phyloP scores from a whole-genome alignment of 1,140 invertebrate genomes.

The Magallana gigas region DNA sequence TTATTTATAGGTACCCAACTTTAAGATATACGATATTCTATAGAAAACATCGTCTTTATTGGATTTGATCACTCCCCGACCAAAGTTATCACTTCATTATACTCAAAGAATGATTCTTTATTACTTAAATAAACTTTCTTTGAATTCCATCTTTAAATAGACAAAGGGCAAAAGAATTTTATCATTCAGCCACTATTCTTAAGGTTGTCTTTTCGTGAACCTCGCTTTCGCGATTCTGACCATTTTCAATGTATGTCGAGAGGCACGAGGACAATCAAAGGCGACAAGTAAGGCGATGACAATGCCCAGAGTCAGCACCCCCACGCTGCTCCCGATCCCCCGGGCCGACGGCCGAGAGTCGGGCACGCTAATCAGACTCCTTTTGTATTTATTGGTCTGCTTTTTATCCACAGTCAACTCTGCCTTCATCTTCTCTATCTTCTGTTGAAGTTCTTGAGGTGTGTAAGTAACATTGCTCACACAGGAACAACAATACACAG shows the following conservation, averaged over 20 bases:
- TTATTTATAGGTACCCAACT: too few species aligned
- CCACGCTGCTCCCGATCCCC: constrained; percentile 49
- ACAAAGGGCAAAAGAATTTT: too few species aligned
- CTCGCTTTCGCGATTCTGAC: background rate
- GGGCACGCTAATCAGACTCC: constrained; percentile 49
- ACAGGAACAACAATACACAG: constrained; percentile 48
- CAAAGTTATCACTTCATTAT: too few species aligned
- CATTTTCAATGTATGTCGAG: background rate
- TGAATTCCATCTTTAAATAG: too few species aligned
- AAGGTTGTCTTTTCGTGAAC: background rate
- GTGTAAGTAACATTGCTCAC: constrained; percentile 46
- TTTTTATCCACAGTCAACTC: constrained; percentile 51
- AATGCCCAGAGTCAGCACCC: constrained; percentile 41
- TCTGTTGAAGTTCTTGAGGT: constrained; percentile 46
- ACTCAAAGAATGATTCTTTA: too few species aligned
- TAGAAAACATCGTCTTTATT: too few species aligned
- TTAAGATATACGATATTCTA: too few species aligned
- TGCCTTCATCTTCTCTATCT: constrained; percentile 53
- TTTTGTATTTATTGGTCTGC: constrained; percentile 48
- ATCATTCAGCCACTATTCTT: too few species aligned
- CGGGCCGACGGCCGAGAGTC: constrained; percentile 52
- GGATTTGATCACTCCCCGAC: too few species aligned
- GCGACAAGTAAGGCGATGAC: constrained; percentile 25
- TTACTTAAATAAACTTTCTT: too few species aligned
- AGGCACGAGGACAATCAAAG: constrained; percentile 44